These are phyloP conservation scores for Andrena camellia DNA, from an alignment of 2,888 invertebrate species.

Conservation along the genomic window DNA sequence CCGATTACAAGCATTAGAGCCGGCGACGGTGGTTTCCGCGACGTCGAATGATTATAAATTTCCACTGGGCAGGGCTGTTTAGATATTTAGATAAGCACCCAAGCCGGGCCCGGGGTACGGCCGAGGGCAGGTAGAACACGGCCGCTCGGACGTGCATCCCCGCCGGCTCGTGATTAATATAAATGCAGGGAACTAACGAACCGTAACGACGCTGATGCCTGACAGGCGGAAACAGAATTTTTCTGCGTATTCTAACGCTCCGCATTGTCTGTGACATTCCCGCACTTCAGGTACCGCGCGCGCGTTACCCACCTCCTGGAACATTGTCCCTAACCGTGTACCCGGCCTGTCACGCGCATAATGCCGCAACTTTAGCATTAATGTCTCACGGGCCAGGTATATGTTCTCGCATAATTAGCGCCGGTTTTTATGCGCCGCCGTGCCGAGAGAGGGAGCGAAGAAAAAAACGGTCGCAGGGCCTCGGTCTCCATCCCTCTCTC, in stretches of 20 bases:
- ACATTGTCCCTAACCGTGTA: constrained; percentile 75
- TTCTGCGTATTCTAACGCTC: constrained; percentile 68
- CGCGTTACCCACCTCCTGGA: constrained; percentile 68
- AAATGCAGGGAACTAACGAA: constrained; percentile 70
- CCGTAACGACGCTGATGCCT: constrained; percentile 69
- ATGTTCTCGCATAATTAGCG: constrained; percentile 82
- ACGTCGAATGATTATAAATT: constrained; percentile 29
- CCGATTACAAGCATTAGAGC: background rate
- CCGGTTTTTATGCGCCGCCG: constrained; percentile 76
- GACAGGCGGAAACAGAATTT: constrained; percentile 75
- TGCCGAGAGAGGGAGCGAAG: constrained; percentile 15
- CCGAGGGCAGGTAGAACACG: constrained; percentile 15
- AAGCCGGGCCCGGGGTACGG: background rate
- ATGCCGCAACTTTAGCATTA: constrained; percentile 81
- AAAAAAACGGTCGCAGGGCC: constrained; percentile 52
- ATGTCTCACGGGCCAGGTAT: constrained; percentile 81
- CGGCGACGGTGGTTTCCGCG: background rate
- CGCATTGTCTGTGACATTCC: constrained; percentile 68
- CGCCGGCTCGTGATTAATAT: constrained; percentile 62
- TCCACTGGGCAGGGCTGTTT: background rate
- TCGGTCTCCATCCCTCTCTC: constrained; percentile 8
- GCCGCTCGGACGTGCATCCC: constrained; percentile 39
- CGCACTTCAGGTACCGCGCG: constrained; percentile 68
- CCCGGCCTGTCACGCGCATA: constrained; percentile 80
- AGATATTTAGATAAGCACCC: constrained; percentile 34